A percentile compares a stretch with the other conserved stretches of the same genome.
Conservation (phyloP, 2,113 vertebrate species). For the Fregetta grallaria region DNA sequence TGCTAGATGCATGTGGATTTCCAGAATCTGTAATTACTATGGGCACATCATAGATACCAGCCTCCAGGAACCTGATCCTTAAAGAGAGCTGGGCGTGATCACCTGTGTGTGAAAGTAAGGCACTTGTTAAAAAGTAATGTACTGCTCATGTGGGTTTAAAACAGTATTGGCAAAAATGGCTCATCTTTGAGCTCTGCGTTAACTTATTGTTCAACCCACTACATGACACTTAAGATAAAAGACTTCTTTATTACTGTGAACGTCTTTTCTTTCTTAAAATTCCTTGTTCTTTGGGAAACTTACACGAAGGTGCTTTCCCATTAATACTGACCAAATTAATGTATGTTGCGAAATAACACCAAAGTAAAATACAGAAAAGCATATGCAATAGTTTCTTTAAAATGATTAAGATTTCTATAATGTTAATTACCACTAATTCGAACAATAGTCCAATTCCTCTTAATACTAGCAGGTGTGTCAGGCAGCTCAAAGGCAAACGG, state of each 20-base stretch:
- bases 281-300: neutral
- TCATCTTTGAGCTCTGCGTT: neutral
- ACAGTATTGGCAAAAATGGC: neutral
- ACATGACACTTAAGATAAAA: neutral
- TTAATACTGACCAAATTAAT: neutral
- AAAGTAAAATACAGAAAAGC: neutral
- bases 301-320: neutral
- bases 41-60: constrained; percentile 91
- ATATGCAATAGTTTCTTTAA: neutral
- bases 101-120: constrained; percentile 70
- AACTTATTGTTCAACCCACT: neutral
- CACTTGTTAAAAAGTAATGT: neutral
- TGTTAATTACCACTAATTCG: constrained; percentile 84
- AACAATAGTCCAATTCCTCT: constrained; percentile 94
- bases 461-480: constrained; percentile 81
- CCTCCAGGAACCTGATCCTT: constrained; percentile 90
- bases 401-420: neutral
- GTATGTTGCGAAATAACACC: neutral
- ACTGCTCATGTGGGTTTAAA: neutral
- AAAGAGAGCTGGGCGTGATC: constrained; percentile 92
- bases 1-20: constrained; percentile 92
- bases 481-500: constrained; percentile 95
- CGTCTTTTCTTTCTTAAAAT: neutral
- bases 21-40: constrained; percentile 96
- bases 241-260: neutral